Evolutionary conservation across 2,888 invertebrate genomes (phyloP).

Genomic region (Eupithecia centaureata): DNA sequence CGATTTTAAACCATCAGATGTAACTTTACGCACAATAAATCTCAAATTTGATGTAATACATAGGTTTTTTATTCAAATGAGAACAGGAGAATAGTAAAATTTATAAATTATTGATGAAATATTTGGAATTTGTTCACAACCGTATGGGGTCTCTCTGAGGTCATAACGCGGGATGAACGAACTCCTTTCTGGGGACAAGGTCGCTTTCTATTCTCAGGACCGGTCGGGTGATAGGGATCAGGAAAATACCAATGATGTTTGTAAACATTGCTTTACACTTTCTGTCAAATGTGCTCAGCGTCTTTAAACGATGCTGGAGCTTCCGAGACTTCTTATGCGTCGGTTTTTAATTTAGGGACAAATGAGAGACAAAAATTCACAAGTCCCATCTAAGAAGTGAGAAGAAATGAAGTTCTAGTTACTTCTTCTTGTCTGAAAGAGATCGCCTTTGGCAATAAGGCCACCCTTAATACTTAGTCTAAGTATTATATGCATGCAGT

Average conservation of each 20-base stretch:
- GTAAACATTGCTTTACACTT: slow-evolving; percentile 23
- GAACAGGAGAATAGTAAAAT: slow-evolving; percentile 30
- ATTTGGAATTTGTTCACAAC: slow-evolving; percentile 38
- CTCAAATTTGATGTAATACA: slow-evolving; percentile 23
- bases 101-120: slow-evolving; percentile 7
- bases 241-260: slow-evolving; percentile 48
- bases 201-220: slow-evolving; percentile 74
- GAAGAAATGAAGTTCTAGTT: too few species aligned
- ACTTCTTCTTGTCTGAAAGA: too few species aligned
- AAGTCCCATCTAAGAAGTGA: too few species aligned
- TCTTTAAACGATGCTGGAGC: background rate
- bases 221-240: slow-evolving; percentile 57
- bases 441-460: too few species aligned
- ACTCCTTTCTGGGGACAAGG: slow-evolving; percentile 70
- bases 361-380: background rate
- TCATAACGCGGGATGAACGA: slow-evolving; percentile 68
- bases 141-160: slow-evolving; percentile 41
- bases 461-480: too few species aligned
- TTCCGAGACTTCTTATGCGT: background rate
- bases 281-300: background rate
- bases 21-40: slow-evolving; percentile 34
- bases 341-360: background rate
- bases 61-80: slow-evolving; percentile 38
- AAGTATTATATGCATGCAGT: too few species aligned
- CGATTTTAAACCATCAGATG: background rate